Conservation (phyloP, 2,888 invertebrate genomes). For the Dasysyrphus tricinctus region DNA sequence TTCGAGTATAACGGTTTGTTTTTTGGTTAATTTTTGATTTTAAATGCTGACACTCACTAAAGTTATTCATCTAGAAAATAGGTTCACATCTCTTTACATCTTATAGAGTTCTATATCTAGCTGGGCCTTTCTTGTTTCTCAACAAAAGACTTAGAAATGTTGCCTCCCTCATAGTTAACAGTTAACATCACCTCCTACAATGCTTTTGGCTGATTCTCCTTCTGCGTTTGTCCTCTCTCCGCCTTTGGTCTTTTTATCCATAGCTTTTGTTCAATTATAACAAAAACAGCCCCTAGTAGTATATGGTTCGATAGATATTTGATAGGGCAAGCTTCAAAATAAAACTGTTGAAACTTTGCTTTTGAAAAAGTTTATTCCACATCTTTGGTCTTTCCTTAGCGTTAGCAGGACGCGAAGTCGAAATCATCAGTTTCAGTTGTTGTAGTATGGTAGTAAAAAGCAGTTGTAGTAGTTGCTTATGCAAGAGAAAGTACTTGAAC, state of each 20-base stretch:
- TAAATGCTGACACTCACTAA: conserved; percentile 59
- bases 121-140: neutral
- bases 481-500: conserved; percentile 65
- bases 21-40: conserved; percentile 30
- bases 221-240: neutral
- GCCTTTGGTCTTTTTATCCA: conserved; percentile 1
- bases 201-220: neutral
- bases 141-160: conserved; percentile 31
- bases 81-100: conserved; percentile 27
- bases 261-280: conserved; percentile 66
- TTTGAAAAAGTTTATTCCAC: conserved; percentile 65
- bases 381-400: conserved; percentile 59
- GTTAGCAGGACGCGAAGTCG: conserved; percentile 25
- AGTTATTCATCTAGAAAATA: conserved; percentile 57
- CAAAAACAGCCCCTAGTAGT: conserved; percentile 58
- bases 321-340: conserved; percentile 57
- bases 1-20: conserved; percentile 15
- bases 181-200: conserved; percentile 25
- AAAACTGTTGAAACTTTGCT: conserved; percentile 64
- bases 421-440: conserved; percentile 12
- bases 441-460: neutral
- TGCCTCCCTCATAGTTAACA: conserved; percentile 54
- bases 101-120: conserved; percentile 6
- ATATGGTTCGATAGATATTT: conserved; percentile 57
- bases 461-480: conserved; percentile 58